Conservation (phyloP, 2,888 invertebrate genomes). For the Tillus elongatus region DNA sequence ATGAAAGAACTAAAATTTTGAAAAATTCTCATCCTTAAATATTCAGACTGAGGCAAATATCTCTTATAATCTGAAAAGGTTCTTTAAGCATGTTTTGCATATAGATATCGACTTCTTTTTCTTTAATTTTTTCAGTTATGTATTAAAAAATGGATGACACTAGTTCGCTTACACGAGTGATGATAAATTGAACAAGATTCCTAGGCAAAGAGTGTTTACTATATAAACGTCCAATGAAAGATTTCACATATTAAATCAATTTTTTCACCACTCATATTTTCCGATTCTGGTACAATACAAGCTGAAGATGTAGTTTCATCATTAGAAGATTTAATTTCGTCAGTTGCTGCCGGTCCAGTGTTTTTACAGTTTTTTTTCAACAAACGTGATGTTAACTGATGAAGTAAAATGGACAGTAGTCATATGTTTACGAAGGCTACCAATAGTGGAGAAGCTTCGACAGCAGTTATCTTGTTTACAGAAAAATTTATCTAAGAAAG, state of each 20-base stretch:
- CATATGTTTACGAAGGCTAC: slow-evolving; percentile 1
- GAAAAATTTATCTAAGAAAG: neutral
- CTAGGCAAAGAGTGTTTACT: neutral
- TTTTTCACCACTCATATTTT: no score
- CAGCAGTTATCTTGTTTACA: slow-evolving; percentile 1
- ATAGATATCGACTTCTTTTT: neutral
- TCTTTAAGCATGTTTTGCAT: no score
- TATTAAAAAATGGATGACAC: no score
- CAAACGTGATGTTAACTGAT: no score
- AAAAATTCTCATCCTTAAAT: slow-evolving; percentile 8
- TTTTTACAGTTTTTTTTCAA: no score
- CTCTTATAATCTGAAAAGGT: no score
- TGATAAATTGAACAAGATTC: neutral
- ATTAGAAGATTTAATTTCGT: no score
- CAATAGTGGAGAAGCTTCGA: neutral
- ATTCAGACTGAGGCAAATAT: no score
- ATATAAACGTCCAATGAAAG: neutral
- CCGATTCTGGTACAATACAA: no score
- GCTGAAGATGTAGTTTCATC: no score
- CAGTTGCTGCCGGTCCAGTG: no score
- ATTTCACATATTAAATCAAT: no score
- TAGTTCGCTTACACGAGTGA: neutral
- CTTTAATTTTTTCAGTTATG: neutral
- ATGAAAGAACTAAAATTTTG: slow-evolving; percentile 6
- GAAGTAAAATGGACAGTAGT: neutral